Percentiles rank a stretch among this genome's conserved stretches.
These are phyloP conservation scores for Machimus rusticus DNA, from an alignment of 2,888 invertebrate species.

Conservation along the genomic window DNA sequence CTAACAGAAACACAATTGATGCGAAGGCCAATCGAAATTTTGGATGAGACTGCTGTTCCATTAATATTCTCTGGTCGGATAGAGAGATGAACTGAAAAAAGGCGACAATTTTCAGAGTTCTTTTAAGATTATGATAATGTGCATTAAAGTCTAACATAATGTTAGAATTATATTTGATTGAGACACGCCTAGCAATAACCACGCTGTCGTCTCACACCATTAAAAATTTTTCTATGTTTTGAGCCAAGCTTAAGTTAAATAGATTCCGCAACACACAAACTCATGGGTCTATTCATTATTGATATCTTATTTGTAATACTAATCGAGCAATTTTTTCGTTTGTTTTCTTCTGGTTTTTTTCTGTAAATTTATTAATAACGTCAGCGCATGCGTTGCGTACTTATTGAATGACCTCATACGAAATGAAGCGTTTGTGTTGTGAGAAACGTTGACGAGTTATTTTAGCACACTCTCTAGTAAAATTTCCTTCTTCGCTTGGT, in stretches of 20 bases:
- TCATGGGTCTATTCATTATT: background rate
- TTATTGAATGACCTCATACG: background rate
- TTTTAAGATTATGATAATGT: background rate
- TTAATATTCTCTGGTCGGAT: background rate
- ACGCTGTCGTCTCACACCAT: background rate
- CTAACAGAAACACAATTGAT: background rate
- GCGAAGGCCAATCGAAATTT: background rate
- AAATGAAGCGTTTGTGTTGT: background rate
- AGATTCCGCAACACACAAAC: background rate
- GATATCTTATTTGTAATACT: background rate
- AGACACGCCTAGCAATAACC: background rate
- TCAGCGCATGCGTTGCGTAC: background rate
- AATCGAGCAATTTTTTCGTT: background rate
- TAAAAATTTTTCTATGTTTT: background rate
- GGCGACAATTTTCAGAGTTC: background rate
- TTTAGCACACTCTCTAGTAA: background rate
- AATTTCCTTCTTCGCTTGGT: background rate
- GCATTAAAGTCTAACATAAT: background rate
- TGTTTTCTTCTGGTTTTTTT: background rate
- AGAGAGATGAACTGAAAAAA: background rate
- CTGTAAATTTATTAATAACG: background rate
- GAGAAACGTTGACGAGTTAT: background rate
- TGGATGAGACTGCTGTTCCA: background rate
- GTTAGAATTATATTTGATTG: background rate
- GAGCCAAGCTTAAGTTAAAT: background rate